Percentiles rank a stretch among this genome's conserved stretches.
Evolutionary conservation across 2,888 invertebrate genomes (phyloP).

Genomic region (Hydriomena furcata): DNA sequence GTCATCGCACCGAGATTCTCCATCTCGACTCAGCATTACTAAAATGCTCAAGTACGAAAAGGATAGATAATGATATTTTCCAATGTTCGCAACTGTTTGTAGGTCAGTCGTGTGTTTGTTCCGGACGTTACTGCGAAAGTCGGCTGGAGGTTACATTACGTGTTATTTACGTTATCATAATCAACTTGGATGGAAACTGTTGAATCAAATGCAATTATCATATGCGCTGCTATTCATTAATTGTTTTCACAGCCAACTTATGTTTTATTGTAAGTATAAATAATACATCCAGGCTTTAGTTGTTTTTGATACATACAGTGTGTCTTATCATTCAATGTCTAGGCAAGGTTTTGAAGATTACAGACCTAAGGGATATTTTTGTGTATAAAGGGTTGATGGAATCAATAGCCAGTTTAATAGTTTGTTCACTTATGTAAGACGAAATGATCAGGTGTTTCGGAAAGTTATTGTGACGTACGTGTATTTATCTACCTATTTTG

Average conservation of each 20-base stretch:
- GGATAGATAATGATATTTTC: conserved; percentile 69
- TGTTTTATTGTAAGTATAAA: neutral
- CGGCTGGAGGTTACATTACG: conserved; percentile 81
- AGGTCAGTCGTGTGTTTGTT: conserved; percentile 82
- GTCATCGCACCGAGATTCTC: conserved; percentile 73
- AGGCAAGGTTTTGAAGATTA: too few species aligned
- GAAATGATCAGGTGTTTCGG: too few species aligned
- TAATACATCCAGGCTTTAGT: neutral
- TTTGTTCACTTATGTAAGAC: too few species aligned
- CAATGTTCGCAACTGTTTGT: conserved; percentile 75
- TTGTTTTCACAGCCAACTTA: neutral
- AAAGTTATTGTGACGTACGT: too few species aligned
- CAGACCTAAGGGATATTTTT: too few species aligned
- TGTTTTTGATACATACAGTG: neutral
- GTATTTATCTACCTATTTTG: too few species aligned
- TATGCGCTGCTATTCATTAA: conserved; percentile 16
- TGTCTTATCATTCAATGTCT: too few species aligned
- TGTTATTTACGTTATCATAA: conserved; percentile 64
- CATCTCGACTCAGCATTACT: conserved; percentile 63
- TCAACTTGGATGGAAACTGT: conserved; percentile 40
- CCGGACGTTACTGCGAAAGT: conserved; percentile 82
- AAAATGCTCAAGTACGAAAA: conserved; percentile 53
- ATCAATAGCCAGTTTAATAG: too few species aligned
- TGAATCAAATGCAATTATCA: conserved; percentile 41
- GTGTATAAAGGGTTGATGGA: too few species aligned